phyloP scores from a whole-genome alignment of 2,797 vertebrate species.

The Clarias pachynema region DNA sequence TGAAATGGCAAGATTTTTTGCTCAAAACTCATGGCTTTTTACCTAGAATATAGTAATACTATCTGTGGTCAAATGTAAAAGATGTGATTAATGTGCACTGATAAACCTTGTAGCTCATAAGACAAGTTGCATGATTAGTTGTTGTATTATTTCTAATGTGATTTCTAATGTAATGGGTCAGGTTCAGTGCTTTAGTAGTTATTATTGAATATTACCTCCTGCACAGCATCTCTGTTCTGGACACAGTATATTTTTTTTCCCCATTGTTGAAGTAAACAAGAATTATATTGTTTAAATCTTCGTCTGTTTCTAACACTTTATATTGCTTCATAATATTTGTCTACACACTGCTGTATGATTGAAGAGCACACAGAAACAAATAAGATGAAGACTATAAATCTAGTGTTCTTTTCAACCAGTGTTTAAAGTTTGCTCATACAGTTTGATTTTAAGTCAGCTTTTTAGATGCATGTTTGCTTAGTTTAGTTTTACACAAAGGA shows the following conservation, averaged over 20 bases:
- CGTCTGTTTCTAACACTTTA: background rate
- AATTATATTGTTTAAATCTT: background rate
- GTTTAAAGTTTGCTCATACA: background rate
- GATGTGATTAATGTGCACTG: background rate
- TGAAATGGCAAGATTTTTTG: background rate
- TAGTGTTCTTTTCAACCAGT: background rate
- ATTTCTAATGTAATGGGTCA: background rate
- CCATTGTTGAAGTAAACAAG: background rate
- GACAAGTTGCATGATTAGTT: background rate
- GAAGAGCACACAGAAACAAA: background rate
- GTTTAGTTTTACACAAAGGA: constrained; percentile 7
- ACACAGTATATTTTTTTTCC: background rate
- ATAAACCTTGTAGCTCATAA: background rate
- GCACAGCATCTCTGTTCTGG: background rate
- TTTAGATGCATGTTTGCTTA: constrained; percentile 27
- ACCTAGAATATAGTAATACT: background rate
- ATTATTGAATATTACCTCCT: background rate
- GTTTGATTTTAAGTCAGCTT: constrained; percentile 9
- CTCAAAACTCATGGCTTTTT: background rate
- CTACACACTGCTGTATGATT: background rate
- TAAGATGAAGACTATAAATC: background rate
- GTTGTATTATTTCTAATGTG: constrained; percentile 1
- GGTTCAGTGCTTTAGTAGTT: background rate
- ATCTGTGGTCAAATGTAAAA: background rate
- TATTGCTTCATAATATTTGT: background rate